Evolutionary conservation across 2,888 invertebrate genomes (phyloP).

Genomic region (Tanytarsus gracilentus): DNA sequence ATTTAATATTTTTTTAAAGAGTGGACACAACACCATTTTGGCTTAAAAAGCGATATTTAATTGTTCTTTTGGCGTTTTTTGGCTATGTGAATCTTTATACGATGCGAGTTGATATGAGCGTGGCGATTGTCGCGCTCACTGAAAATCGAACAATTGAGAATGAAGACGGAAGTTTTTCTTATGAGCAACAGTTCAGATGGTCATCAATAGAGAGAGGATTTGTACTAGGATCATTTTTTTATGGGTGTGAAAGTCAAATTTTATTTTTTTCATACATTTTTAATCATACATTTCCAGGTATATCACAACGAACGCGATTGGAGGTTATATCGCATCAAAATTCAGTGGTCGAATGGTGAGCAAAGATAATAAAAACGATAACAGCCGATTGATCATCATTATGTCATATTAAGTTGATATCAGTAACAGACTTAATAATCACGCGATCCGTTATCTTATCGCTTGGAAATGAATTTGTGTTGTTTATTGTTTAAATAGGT

Average conservation of each 20-base stretch:
- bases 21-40: not conserved
- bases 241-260: conserved; percentile 70
- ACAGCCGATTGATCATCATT: not conserved
- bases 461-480: not conserved
- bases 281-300: conserved; percentile 29
- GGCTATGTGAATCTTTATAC: conserved; percentile 17
- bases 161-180: conserved; percentile 53
- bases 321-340: conserved; percentile 73
- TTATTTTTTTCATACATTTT: not conserved
- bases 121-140: conserved; percentile 91
- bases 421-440: too few relatives aligned
- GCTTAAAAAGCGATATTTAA: not conserved
- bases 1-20: not conserved
- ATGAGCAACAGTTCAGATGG: conserved; percentile 73
- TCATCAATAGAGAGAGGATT: conserved; percentile 65
- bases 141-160: conserved; percentile 53
- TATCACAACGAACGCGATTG: conserved; percentile 74
- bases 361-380: not conserved
- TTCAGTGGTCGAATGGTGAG: conserved; percentile 70
- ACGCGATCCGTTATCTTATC: too few relatives aligned
- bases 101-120: conserved; percentile 49
- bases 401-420: not conserved
- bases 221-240: conserved; percentile 79
- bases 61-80: conserved; percentile 3
- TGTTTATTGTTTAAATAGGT: conserved; percentile 44